Conservation (phyloP, 2,113 vertebrate species). For the Galemys pyrenaicus region DNA sequence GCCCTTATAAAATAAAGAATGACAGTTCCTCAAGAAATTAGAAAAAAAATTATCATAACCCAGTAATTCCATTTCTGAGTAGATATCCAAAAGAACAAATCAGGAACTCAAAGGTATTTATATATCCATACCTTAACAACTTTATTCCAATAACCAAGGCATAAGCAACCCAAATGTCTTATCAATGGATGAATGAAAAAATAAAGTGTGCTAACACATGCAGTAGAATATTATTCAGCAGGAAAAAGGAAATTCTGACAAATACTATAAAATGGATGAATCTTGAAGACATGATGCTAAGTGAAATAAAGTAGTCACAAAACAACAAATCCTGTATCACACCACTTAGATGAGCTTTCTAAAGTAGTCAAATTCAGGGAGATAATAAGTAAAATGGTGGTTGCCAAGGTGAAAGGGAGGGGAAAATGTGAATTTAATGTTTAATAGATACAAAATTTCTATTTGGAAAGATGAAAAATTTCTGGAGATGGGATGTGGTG, state of each 20-base stretch:
- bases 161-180: not conserved
- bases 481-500: not conserved
- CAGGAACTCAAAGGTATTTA: not conserved
- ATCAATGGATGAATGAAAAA: not conserved
- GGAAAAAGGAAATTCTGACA: not conserved
- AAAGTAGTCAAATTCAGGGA: not conserved
- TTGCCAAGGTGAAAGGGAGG: not conserved
- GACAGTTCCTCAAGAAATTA: not conserved
- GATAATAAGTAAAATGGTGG: not conserved
- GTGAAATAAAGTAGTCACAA: not conserved
- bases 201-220: not conserved
- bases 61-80: not conserved
- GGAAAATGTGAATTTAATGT: not conserved
- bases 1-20: not conserved
- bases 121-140: not conserved
- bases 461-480: not conserved
- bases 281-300: not conserved
- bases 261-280: not conserved
- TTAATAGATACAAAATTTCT: not conserved
- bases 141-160: not conserved
- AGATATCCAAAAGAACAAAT: not conserved
- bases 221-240: not conserved
- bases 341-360: not conserved
- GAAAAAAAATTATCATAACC: not conserved
- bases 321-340: not conserved